Conservation (phyloP, 2,797 vertebrate genomes). For the Anabacerthia variegaticeps region DNA sequence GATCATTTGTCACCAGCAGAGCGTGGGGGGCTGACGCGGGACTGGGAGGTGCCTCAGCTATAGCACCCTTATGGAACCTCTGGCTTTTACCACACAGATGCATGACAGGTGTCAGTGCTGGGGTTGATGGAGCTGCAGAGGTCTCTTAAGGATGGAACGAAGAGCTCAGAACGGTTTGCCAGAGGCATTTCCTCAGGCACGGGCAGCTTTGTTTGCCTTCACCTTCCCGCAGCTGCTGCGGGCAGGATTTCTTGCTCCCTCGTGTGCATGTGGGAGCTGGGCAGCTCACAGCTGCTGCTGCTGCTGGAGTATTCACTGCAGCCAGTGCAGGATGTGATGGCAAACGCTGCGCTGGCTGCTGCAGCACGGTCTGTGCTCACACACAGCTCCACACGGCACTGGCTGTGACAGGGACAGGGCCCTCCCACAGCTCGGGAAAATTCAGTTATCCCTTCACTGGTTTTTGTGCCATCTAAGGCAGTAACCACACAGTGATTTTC, state of each 20-base stretch:
- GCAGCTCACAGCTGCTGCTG: slow-evolving; percentile 3
- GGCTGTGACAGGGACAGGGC: not conserved
- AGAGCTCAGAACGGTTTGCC: not conserved
- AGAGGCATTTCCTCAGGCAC: fast-evolving
- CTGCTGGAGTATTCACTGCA: not conserved
- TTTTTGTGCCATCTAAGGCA: not conserved
- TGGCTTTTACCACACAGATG: not conserved
- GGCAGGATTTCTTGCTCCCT: not conserved
- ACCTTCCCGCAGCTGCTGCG: not conserved
- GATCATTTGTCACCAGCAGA: not conserved
- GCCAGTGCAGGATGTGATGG: not conserved
- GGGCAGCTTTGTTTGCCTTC: not conserved
- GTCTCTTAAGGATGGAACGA: not conserved
- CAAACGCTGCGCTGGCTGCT: not conserved
- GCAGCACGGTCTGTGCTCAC: not conserved
- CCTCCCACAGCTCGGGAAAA: not conserved
- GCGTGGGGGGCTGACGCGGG: fast-evolving
- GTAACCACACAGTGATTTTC: not conserved
- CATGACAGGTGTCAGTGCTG: not conserved
- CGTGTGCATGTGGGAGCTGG: not conserved
- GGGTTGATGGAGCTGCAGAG: not conserved
- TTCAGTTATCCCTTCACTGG: not conserved
- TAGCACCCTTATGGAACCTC: not conserved
- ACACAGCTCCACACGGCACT: fast-evolving
- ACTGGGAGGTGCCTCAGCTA: not conserved